These are phyloP conservation scores for Apostichopus japonicus DNA, from an alignment of 35 echinoderm and acorn worm genomes.

Conservation along the genomic window DNA sequence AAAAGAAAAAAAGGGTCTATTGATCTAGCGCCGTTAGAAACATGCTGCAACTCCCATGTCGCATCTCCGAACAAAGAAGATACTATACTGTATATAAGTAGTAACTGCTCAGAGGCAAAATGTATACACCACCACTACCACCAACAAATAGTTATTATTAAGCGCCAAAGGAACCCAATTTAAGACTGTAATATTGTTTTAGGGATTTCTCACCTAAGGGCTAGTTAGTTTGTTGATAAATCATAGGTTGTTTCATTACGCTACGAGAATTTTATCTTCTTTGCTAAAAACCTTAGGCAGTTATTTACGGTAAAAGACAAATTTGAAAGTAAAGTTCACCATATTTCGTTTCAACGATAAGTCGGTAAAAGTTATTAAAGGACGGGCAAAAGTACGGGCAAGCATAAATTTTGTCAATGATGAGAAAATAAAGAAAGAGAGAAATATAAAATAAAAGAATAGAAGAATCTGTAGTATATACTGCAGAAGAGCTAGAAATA, in stretches of 20 bases:
- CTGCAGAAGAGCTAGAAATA: no score
- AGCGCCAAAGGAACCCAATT: conserved; percentile 44
- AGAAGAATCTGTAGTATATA: no score
- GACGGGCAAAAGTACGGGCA: no score
- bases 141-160: conserved; percentile 20
- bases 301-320: conserved; percentile 4
- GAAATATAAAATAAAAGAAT: background rate
- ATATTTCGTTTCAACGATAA: background rate
- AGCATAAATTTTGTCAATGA: background rate
- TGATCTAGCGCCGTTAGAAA: background rate
- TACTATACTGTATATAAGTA: background rate
- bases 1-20: background rate
- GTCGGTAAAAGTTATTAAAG: background rate
- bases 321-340: background rate
- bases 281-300: background rate
- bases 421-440: background rate
- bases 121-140: background rate
- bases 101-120: conserved; percentile 8
- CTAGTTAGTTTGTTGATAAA: conserved; percentile 26
- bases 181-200: conserved; percentile 56
- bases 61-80: conserved; percentile 37
- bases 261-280: background rate
- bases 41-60: background rate
- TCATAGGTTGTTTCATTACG: conserved; percentile 19
- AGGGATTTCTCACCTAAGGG: conserved; percentile 27